phyloP scores from a whole-genome alignment of 2,113 vertebrate species.

The Vimba vimba region DNA sequence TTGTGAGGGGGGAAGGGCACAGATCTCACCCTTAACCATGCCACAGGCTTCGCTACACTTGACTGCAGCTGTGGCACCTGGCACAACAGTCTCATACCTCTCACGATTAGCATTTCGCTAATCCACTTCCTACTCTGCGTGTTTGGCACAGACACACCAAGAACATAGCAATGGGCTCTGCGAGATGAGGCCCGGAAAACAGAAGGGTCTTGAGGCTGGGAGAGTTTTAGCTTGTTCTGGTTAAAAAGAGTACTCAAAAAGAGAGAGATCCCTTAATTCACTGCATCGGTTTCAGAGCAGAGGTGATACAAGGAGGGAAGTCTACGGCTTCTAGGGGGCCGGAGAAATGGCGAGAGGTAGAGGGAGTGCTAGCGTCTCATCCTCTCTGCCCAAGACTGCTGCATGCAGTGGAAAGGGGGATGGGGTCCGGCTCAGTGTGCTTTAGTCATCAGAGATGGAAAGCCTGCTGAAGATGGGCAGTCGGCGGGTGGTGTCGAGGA shows the following conservation, averaged over 20 bases:
- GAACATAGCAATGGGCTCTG: slow-evolving; percentile 62
- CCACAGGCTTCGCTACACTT: slow-evolving; percentile 78
- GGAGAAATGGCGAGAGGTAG: slow-evolving; percentile 40
- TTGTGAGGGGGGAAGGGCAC: slow-evolving; percentile 73
- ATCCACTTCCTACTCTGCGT: slow-evolving; percentile 67
- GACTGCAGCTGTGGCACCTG: slow-evolving; percentile 71
- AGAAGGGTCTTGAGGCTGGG: slow-evolving; percentile 53
- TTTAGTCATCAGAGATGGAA: slow-evolving; percentile 96
- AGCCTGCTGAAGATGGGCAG: slow-evolving; percentile 99
- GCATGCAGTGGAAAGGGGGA: slow-evolving; percentile 42
- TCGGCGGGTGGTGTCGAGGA: slow-evolving; percentile 93
- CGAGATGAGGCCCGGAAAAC: slow-evolving; percentile 46
- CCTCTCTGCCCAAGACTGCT: slow-evolving; percentile 45
- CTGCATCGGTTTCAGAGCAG: slow-evolving; percentile 67
- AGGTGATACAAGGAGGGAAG: slow-evolving; percentile 52
- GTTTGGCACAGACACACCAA: slow-evolving; percentile 75
- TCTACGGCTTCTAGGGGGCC: slow-evolving; percentile 46
- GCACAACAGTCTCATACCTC: slow-evolving; percentile 80
- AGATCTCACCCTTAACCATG: slow-evolving; percentile 78
- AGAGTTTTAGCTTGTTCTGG: slow-evolving; percentile 60
- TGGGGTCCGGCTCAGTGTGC: slow-evolving; percentile 44
- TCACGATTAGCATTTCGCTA: slow-evolving; percentile 68
- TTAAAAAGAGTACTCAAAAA: slow-evolving; percentile 54
- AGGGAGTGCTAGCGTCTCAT: slow-evolving; percentile 44
- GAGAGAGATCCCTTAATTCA: slow-evolving; percentile 74